A percentile compares a stretch with the other conserved stretches of the same genome.
phyloP scores from a whole-genome alignment of 1,140 invertebrate species.

The Dreissena rostriformis region DNA sequence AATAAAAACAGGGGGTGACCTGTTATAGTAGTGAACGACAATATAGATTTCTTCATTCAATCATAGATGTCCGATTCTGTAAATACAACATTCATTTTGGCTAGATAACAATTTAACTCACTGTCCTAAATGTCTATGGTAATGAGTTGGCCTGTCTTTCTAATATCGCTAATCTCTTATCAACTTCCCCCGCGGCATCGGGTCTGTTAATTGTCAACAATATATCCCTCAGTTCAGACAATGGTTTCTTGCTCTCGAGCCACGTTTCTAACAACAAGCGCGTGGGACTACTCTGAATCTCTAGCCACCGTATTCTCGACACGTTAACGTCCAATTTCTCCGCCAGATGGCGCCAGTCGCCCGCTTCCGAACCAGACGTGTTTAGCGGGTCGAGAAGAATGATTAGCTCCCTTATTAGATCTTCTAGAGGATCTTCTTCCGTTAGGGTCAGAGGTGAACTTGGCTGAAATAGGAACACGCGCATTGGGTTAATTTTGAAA shows the following conservation, averaged over 20 bases:
- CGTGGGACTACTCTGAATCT: slow-evolving; percentile 19
- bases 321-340: neutral
- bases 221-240: slow-evolving; percentile 5
- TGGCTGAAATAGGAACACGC: neutral
- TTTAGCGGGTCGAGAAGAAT: slow-evolving; percentile 14
- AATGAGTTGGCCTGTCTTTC: too few relatives aligned
- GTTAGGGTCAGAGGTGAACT: neutral
- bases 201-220: slow-evolving; percentile 20
- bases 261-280: slow-evolving; percentile 14
- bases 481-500: too few relatives aligned
- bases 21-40: too few relatives aligned
- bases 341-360: slow-evolving; percentile 23
- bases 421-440: slow-evolving; percentile 24
- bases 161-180: neutral
- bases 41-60: too few relatives aligned
- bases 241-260: slow-evolving; percentile 3
- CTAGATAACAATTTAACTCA: too few relatives aligned
- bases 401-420: neutral
- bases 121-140: too few relatives aligned
- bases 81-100: too few relatives aligned
- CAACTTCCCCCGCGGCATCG: slow-evolving; percentile 9
- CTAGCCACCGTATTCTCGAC: slow-evolving; percentile 1
- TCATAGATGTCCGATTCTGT: too few relatives aligned
- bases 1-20: too few relatives aligned
- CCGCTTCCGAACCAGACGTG: neutral